Evolutionary conservation across 2,888 invertebrate species (phyloP).

Genomic region (Drosophila buzzatii): DNA sequence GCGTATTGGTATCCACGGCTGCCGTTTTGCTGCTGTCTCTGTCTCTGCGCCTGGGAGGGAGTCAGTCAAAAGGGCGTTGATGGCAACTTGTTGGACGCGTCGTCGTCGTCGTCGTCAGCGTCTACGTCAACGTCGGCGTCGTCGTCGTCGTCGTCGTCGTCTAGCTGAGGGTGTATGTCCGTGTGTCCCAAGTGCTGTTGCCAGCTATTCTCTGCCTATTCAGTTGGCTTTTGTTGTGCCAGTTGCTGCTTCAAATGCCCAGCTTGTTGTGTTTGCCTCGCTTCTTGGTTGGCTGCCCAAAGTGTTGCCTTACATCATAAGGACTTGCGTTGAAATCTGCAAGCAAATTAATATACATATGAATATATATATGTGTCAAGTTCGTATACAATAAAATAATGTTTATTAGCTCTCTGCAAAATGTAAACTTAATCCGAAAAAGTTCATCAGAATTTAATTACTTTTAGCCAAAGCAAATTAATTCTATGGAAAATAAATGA

Average conservation of each 20-base stretch:
- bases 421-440: too few species aligned
- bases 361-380: not conserved
- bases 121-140: not conserved
- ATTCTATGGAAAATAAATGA: not conserved
- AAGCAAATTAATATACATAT: conserved; percentile 10
- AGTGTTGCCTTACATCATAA: conserved; percentile 66
- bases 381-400: not conserved
- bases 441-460: not conserved
- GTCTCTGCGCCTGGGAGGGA: conserved; percentile 35
- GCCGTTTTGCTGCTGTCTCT: conserved; percentile 81
- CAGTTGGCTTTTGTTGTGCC: not conserved
- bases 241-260: conserved; percentile 8
- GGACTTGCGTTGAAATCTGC: conserved; percentile 28
- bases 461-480: not conserved
- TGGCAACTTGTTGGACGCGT: conserved; percentile 53
- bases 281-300: conserved; percentile 21
- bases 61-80: conserved; percentile 33
- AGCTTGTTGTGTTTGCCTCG: conserved; percentile 29
- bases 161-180: not conserved
- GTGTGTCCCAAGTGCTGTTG: conserved; percentile 5
- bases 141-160: not conserved
- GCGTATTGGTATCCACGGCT: conserved; percentile 85
- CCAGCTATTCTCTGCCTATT: conserved; percentile 2
- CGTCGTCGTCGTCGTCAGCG: not conserved
- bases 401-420: not conserved